Evolutionary conservation across 2,113 vertebrate genomes (phyloP), one percentile per base, ranked within the genome.

Genomic region (Muscicapa adusta): DNA sequence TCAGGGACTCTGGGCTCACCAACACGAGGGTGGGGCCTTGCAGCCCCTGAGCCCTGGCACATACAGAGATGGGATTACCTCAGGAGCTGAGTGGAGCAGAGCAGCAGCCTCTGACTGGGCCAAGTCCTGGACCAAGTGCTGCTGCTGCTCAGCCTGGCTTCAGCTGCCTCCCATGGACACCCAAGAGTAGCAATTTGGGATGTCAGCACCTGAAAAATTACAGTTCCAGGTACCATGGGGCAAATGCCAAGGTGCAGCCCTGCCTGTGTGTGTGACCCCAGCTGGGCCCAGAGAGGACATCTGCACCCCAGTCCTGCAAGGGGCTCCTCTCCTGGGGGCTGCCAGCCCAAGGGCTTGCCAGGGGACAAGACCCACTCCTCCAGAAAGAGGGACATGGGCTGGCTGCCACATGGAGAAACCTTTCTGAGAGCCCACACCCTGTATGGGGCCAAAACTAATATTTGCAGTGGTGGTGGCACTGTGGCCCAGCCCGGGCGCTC

Each of bases 11-110:
- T 20, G 65, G 58, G 63, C 40, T 77, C 42, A 9, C 28, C 25
- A 45, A 14, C 23, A 36, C 8, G n/a, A 18, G 40, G 36, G 20
- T 0, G 4, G 45, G 34, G 17, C 29, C 10, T 1, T 5, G 34
- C 29, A 74, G 47, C 15, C 65, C 26, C 24, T 8, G 31, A 48
- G 31, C 38, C n/a, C 51, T 36, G 47, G 42, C 36, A 33, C 2
- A 5, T 0, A 1, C 0, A 0, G 60, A 70, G 45, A 43, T 7
- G 12, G 50, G 5, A 54, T 83, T 63, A 72, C 53, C 58, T 60
- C 14, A 6, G 56, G 22, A 80, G 25, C 18, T 17, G 15, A 31
- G 18, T 48, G 56, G 36, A 82, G 51, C 3, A 2, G 68, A 85
- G 85, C 56, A 71, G 78, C 60, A 91, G 72, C 38, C 17, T 43